Conservation (phyloP, 2,888 invertebrate species). For the Acanthosepion pharaonis region DNA sequence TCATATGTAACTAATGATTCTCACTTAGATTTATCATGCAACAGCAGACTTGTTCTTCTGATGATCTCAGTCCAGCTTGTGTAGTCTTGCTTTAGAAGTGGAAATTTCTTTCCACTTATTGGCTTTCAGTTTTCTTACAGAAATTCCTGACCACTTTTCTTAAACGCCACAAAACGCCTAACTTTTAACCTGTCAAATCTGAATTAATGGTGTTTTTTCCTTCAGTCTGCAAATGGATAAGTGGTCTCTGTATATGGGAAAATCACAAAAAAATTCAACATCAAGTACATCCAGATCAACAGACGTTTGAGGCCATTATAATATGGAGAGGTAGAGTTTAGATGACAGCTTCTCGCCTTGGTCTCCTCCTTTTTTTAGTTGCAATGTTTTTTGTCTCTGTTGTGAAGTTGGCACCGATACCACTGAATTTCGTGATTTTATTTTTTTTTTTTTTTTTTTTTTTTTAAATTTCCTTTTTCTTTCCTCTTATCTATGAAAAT, state of each 20-base stretch:
- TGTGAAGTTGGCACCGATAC: conserved; percentile 38
- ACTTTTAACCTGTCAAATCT: conserved; percentile 11
- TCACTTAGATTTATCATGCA: background rate
- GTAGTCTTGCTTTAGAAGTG: background rate
- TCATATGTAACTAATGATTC: background rate
- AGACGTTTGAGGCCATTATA: conserved; percentile 71
- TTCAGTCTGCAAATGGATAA: conserved; percentile 71
- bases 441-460: background rate
- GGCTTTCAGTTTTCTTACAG: conserved; percentile 33
- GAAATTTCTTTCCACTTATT: background rate
- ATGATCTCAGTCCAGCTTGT: background rate
- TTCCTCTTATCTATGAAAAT: background rate
- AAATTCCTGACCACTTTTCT: background rate
- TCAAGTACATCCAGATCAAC: conserved; percentile 68
- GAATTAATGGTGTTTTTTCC: conserved; percentile 47
- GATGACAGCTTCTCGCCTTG: background rate
- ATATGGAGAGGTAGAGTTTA: conserved; percentile 72
- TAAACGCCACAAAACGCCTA: background rate
- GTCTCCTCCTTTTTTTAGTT: conserved; percentile 40
- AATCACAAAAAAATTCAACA: conserved; percentile 56
- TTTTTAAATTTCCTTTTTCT: no score
- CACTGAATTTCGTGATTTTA: background rate
- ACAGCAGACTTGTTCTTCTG: background rate
- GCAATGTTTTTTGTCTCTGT: conserved; percentile 33
- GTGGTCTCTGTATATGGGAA: conserved; percentile 59